Conservation (phyloP, 2,797 vertebrate species). For the Cossypha dichroa region DNA sequence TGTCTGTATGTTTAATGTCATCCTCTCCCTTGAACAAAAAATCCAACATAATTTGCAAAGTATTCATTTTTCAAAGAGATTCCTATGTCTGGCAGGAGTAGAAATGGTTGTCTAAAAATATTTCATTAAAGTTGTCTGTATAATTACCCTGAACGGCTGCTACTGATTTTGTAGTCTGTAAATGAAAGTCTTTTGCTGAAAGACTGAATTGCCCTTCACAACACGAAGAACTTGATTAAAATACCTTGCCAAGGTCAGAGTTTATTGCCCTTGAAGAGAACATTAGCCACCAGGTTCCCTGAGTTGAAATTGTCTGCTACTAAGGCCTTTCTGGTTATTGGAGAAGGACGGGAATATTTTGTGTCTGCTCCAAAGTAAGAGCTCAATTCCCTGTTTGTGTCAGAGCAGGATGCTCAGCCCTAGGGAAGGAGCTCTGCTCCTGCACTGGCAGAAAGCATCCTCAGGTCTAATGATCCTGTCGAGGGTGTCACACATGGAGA, state of each 20-base stretch:
- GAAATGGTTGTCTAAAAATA: neutral
- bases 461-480: neutral
- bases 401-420: neutral
- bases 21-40: neutral
- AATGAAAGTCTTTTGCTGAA: slow-evolving; percentile 3
- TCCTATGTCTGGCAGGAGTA: neutral
- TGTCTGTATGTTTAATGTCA: neutral
- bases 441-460: neutral
- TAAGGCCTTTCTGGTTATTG: neutral
- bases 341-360: neutral
- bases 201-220: neutral
- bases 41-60: neutral
- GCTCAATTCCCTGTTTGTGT: neutral
- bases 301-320: neutral
- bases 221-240: neutral
- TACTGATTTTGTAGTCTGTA: neutral
- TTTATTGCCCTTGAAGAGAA: slow-evolving; percentile 36
- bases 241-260: neutral
- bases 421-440: neutral
- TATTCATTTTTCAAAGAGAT: neutral
- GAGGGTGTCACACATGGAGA: neutral
- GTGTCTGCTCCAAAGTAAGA: neutral
- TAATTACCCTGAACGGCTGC: neutral
- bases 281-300: neutral
- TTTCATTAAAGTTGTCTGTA: neutral